Percentiles rank a stretch among this genome's conserved stretches.
Evolutionary conservation across 2,888 invertebrate genomes (phyloP).

Genomic region (Cephus sareptanus): DNA sequence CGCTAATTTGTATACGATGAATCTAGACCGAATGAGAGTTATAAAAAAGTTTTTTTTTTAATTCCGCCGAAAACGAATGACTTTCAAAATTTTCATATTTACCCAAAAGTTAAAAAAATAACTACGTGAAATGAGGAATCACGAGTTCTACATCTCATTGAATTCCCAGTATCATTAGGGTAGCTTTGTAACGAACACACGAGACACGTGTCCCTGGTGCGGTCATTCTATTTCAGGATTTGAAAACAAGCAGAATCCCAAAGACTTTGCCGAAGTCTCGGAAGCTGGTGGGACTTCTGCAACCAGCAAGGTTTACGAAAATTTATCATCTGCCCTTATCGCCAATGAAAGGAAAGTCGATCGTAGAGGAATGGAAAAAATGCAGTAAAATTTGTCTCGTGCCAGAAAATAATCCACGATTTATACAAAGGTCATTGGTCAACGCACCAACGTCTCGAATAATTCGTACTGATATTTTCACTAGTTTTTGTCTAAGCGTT

Average conservation of each 20-base stretch:
- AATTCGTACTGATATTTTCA: not conserved
- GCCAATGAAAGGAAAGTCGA: not conserved
- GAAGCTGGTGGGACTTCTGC: not conserved
- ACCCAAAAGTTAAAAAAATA: not conserved
- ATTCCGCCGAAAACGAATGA: too few relatives aligned
- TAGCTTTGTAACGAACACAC: not conserved
- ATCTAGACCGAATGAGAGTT: too few relatives aligned
- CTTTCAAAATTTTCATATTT: not conserved
- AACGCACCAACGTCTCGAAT: not conserved
- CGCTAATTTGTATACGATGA: too few relatives aligned
- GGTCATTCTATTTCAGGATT: conserved; percentile 55
- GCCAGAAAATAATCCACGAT: not conserved
- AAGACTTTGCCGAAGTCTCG: conserved; percentile 23
- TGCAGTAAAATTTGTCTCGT: not conserved
- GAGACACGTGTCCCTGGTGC: conserved; percentile 1
- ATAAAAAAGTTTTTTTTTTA: too few relatives aligned
- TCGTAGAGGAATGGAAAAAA: not conserved
- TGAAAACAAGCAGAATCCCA: conserved; percentile 54
- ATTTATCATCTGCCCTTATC: not conserved
- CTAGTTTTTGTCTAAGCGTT: not conserved
- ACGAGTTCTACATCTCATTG: not conserved
- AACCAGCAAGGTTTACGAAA: not conserved
- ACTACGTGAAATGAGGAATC: not conserved
- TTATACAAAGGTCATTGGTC: not conserved
- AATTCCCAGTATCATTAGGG: not conserved